These are phyloP conservation scores for Myopa testacea DNA, from an alignment of 2,888 invertebrate species.

Conservation along the genomic window DNA sequence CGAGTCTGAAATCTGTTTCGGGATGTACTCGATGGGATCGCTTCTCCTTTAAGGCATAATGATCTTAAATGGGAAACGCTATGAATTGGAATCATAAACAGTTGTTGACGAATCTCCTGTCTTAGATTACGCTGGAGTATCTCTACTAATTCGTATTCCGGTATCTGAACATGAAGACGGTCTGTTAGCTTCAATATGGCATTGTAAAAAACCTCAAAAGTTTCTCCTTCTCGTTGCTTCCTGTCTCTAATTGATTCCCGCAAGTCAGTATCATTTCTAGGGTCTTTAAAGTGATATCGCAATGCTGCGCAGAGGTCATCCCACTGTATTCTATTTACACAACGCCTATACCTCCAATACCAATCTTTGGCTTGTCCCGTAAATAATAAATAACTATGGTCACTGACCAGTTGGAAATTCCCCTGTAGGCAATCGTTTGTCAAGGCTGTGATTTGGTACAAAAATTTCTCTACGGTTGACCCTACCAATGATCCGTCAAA, in stretches of 20 bases:
- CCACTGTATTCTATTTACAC: constrained; percentile 12
- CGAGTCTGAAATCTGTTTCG: too few relatives aligned
- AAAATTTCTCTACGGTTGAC: background rate
- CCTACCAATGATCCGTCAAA: background rate
- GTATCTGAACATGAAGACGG: background rate
- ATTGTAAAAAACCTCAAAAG: constrained; percentile 36
- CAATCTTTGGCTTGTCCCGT: background rate
- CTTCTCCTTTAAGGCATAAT: background rate
- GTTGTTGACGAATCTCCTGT: constrained; percentile 22
- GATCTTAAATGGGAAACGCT: background rate
- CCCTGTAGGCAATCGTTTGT: background rate
- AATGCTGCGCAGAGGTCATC: constrained; percentile 26
- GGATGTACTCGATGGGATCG: too few relatives aligned
- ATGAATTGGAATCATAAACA: background rate
- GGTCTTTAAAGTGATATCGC: constrained; percentile 28
- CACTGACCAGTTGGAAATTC: background rate
- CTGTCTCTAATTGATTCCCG: constrained; percentile 31
- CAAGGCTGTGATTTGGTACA: background rate
- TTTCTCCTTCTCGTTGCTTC: constrained; percentile 26
- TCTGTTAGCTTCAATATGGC: constrained; percentile 31
- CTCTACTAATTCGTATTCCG: constrained; percentile 17
- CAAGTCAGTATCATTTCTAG: constrained; percentile 26
- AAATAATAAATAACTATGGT: background rate
- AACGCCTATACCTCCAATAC: constrained; percentile 30
- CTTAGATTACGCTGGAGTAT: constrained; percentile 29